phyloP scores from a whole-genome alignment of 2,113 vertebrate species.

The Cnemophilus loriae region DNA sequence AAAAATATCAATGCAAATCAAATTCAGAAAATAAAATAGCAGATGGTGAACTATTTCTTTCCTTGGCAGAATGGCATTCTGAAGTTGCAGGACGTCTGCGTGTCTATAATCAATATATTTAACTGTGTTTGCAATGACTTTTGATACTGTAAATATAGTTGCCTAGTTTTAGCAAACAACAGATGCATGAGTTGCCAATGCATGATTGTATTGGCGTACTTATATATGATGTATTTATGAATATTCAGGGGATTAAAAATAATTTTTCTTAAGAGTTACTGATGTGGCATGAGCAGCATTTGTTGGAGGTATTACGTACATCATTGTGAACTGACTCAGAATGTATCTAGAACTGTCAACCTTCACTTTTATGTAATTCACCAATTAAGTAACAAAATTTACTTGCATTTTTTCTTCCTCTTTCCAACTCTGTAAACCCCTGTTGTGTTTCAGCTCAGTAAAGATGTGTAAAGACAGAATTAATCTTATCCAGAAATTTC shows the following conservation, averaged over 20 bases:
- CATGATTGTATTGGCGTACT: background rate
- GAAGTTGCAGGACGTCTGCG: slow-evolving; percentile 17
- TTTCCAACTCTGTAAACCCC: background rate
- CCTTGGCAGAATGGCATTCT: background rate
- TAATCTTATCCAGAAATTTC: background rate
- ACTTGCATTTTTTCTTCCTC: background rate
- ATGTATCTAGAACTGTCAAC: background rate
- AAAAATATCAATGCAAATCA: slow-evolving; percentile 23
- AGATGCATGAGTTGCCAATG: background rate
- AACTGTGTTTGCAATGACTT: slow-evolving; percentile 11
- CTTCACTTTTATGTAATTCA: background rate
- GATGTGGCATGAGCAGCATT: background rate
- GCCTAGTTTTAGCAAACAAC: background rate
- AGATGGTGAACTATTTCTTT: slow-evolving; percentile 25
- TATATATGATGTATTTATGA: background rate
- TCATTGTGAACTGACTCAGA: background rate
- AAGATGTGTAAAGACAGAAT: background rate
- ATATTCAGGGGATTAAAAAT: slow-evolving; percentile 18
- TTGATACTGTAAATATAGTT: background rate
- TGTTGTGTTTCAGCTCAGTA: background rate
- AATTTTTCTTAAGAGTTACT: background rate
- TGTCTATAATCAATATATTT: slow-evolving; percentile 20
- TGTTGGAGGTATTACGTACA: background rate
- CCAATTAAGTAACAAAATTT: background rate
- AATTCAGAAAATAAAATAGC: slow-evolving; percentile 40